Base-by-base conservation (phyloP, 2,113 vertebrate species). In the Antechinus stuartii region DNA sequence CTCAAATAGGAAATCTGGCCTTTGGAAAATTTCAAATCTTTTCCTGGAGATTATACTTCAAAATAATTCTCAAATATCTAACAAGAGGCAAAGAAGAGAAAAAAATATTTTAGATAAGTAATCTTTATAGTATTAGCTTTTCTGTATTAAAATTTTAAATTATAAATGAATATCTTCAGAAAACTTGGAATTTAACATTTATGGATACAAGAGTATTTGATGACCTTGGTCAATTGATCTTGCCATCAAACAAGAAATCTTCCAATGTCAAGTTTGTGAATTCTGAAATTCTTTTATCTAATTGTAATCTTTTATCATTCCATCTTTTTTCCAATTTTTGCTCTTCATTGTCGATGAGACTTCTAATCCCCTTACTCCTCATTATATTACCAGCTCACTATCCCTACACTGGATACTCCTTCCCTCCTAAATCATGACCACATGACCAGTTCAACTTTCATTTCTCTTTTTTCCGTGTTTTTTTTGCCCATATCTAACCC, bases 1-100 rank as follows among this genome's bases (percentile, higher is more conserved):
- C 22, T 96, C 68, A 96, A 96, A 96, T n/a, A 93, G 96, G 93
- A 97, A 97, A 98, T 92, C 92, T 96, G 90, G 76, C 89, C 91
- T 46, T 46, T 90, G 76, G 92, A 96, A 93, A 89, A 55, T 47
- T 90, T 89, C 52, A 94, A 94, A 95, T 25, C 92, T 95, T 97
- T 0, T 0, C 92, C 61, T 91, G 95, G 94, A 96, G 96, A 91
- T 94, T 95, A 91, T 0, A 0, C 89, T 89, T 96, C 96, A 61
- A 94, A 98, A 95, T 26, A 84, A 9, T 0, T 54, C 94, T 91
- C 54, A 91, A 56, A 30, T 61, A 54, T 84, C 90, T 94, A 90
- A 96, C 11, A 8, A 53, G 46, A 91, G 54, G 27, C 68, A 94
- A 89, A 55, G 53, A 84, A 27, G 90, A 2, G 3, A 49, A 84